phyloP scores from a whole-genome alignment of 2,797 vertebrate species.

The Neopelma chrysocephalum region DNA sequence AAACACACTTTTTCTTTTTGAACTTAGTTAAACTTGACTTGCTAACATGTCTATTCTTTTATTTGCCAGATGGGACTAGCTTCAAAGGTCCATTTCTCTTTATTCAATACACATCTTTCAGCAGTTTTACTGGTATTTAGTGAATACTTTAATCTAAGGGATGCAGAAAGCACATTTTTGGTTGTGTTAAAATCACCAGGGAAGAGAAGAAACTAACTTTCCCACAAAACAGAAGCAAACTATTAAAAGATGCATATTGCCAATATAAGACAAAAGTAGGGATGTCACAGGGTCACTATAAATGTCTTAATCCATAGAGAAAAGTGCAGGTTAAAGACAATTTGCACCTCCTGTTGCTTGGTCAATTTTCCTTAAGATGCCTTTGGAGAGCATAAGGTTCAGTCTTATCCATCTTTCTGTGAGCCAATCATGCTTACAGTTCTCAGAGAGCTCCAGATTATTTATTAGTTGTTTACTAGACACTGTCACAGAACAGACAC shows the following conservation, averaged over 20 bases:
- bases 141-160: conserved; percentile 19
- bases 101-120: background rate
- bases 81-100: conserved; percentile 38
- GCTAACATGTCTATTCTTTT: conserved; percentile 32
- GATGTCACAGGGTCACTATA: background rate
- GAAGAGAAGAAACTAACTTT: background rate
- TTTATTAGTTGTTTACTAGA: background rate
- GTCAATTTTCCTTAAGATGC: background rate
- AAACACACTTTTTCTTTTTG: background rate
- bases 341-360: accelerated
- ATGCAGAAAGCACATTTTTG: background rate
- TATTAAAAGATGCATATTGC: background rate
- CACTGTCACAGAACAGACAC: background rate
- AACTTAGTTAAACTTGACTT: background rate
- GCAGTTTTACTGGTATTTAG: conserved; percentile 37
- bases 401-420: background rate
- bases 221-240: background rate
- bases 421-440: background rate
- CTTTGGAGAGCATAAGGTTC: background rate
- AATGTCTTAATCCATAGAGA: background rate
- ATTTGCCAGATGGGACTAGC: conserved; percentile 23
- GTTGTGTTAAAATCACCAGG: background rate
- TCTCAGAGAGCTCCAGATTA: background rate
- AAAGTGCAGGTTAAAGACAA: background rate
- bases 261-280: background rate